Base-by-base conservation (phyloP, 2,888 invertebrate genomes). In the Allacma fusca region DNA sequence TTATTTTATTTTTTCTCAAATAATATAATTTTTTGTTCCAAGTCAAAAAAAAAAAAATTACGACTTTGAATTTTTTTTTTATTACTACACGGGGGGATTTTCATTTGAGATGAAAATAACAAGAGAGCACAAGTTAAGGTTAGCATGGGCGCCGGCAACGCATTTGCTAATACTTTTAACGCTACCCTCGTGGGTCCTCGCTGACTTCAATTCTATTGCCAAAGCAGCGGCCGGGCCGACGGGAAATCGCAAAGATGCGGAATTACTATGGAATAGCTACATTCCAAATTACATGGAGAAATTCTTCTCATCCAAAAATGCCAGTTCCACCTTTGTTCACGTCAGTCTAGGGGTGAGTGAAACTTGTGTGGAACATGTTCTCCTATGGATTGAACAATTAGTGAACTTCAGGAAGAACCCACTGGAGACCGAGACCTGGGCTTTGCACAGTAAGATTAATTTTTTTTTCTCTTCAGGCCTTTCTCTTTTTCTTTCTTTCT, bases 361-460 rank as follows among this genome's bases (percentile, higher is more conserved):
- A 13, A 1, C 19, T 0, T 78, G 78, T 50, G 23, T n/a, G 7
- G 16, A n/a, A 1, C 34, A 78, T 24, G 29, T 69, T 5, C 19
- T 12, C 13, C 1, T 13, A 1, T 78, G 78, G 78, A 71, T 75
- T n/a, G 16, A 59, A 16, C 59, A 78, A 64, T 19, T 77, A 0
- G 23, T 21, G n/a, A 5, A 23, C 1, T 67, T 73, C 19, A 40
- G 21, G n/a, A 24, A 64, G 23, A 16, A 57, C 43, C 74, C 74
- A 5, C 13, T 28, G 23, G 50, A 75, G 12, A 68, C 74, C 4
- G 64, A 70, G 26, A 75, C 75, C 0, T 78, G 78, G 78, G 75
- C 78, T n/a, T 28, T 77, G 21, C 77, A 77, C 65, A 77, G 77
- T 77, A 72, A 44, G 12, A 57, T 28, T 16, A 23, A 23, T 26